These are phyloP conservation scores for Hipparchia semele DNA, from an alignment of 2,888 invertebrate genomes.

Conservation along the genomic window DNA sequence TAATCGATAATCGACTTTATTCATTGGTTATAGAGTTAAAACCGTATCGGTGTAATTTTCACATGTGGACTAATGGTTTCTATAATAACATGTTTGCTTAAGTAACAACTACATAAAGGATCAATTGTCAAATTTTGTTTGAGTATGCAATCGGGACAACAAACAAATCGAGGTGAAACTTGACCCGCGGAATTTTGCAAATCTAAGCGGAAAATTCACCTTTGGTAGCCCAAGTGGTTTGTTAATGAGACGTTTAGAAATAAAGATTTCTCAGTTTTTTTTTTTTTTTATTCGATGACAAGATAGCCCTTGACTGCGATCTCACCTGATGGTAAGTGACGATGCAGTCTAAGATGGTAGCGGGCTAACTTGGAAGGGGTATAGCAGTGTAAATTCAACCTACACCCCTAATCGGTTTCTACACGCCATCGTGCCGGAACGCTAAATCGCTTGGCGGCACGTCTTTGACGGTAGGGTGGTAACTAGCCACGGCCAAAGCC, in stretches of 20 bases:
- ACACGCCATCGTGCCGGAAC: no score
- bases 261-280: background rate
- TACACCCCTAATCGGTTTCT: no score
- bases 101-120: background rate
- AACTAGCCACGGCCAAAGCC: no score
- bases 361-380: no score
- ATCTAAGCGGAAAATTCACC: background rate
- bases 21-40: conserved; percentile 3
- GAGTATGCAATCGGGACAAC: background rate
- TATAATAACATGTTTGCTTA: background rate
- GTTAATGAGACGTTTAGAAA: background rate
- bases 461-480: no score
- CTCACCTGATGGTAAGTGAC: no score
- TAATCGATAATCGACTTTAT: conserved; percentile 23
- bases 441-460: no score
- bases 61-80: conserved; percentile 9
- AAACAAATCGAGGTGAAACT: background rate
- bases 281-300: no score
- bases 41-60: conserved; percentile 1
- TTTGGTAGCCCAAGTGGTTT: no score
- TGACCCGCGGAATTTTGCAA: background rate
- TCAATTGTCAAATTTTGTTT: conserved; percentile 12
- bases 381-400: no score
- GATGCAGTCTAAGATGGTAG: no score
- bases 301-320: no score